Percentiles rank a stretch among this genome's conserved stretches.
These are phyloP conservation scores for Stenodema calcarata DNA, from an alignment of 2,888 invertebrate species.

Conservation along the genomic window DNA sequence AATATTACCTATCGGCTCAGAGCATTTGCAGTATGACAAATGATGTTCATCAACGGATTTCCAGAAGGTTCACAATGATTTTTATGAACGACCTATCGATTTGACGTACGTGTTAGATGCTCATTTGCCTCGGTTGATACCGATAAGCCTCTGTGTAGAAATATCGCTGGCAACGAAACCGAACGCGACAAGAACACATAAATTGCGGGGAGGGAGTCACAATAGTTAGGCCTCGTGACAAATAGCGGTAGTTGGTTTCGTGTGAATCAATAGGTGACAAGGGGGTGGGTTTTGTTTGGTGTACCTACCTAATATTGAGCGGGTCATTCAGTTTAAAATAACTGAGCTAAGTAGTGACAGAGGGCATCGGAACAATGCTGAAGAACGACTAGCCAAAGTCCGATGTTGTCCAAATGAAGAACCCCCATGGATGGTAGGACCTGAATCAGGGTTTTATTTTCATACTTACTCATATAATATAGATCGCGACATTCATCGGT, in stretches of 20 bases:
- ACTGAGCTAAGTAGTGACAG: not conserved
- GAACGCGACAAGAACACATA: not conserved
- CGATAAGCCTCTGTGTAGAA: not conserved
- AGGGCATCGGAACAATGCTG: not conserved
- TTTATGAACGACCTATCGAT: not conserved
- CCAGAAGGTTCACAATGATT: not conserved
- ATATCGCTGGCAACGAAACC: not conserved
- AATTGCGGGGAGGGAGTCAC: constrained; percentile 15
- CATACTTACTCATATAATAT: too few relatives aligned
- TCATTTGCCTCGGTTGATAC: not conserved
- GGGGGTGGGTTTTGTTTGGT: not conserved
- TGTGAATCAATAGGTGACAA: not conserved
- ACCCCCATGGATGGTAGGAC: too few relatives aligned
- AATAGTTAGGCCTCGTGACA: constrained; percentile 29
- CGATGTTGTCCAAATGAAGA: too few relatives aligned
- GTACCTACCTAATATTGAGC: not conserved
- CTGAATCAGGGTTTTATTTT: too few relatives aligned
- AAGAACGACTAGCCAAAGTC: too few relatives aligned
- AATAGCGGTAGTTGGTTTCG: constrained; percentile 15
- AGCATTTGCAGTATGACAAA: too few relatives aligned
- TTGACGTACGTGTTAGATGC: not conserved
- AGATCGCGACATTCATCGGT: too few relatives aligned
- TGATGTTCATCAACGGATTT: too few relatives aligned
- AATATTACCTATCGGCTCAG: too few relatives aligned
- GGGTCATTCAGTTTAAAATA: not conserved